A percentile compares a stretch with the other conserved stretches of the same genome.
Conservation (phyloP, 1,140 invertebrate genomes). For the Protaetia brevitarsis region DNA sequence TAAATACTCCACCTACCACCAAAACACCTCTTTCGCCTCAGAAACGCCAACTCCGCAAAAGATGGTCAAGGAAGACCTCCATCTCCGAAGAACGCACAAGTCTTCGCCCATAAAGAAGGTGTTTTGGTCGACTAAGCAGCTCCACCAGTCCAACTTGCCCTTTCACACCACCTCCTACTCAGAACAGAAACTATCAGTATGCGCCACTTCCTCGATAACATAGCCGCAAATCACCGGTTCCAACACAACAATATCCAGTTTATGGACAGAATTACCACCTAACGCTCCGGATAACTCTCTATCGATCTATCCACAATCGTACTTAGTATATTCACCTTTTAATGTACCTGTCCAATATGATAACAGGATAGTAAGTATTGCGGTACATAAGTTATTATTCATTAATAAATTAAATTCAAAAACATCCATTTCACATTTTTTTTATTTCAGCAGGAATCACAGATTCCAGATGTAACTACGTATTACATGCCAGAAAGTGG, state of each 20-base stretch:
- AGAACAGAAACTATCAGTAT: slow-evolving; percentile 22
- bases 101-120: slow-evolving; percentile 39
- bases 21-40: slow-evolving; percentile 35
- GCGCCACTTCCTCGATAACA: slow-evolving; percentile 10
- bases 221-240: slow-evolving; percentile 22
- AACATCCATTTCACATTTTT: background rate
- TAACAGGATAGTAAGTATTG: slow-evolving; percentile 38
- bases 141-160: slow-evolving; percentile 46
- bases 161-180: slow-evolving; percentile 36
- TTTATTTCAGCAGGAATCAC: slow-evolving; percentile 21
- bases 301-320: slow-evolving; percentile 41
- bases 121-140: slow-evolving; percentile 38
- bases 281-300: slow-evolving; percentile 27
- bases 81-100: slow-evolving; percentile 34
- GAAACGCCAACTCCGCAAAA: slow-evolving; percentile 24
- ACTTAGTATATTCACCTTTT: slow-evolving; percentile 42
- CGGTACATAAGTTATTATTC: background rate
- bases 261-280: slow-evolving; percentile 26
- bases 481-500: slow-evolving; percentile 36
- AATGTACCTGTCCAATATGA: slow-evolving; percentile 41
- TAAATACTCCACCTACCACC: background rate
- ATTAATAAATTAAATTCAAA: background rate
- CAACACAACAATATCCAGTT: slow-evolving; percentile 26
- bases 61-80: background rate
- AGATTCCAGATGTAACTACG: slow-evolving; percentile 25